Evolutionary conservation across 2,888 invertebrate species (phyloP).

Genomic region (Caenorhabditis sulstoni): DNA sequence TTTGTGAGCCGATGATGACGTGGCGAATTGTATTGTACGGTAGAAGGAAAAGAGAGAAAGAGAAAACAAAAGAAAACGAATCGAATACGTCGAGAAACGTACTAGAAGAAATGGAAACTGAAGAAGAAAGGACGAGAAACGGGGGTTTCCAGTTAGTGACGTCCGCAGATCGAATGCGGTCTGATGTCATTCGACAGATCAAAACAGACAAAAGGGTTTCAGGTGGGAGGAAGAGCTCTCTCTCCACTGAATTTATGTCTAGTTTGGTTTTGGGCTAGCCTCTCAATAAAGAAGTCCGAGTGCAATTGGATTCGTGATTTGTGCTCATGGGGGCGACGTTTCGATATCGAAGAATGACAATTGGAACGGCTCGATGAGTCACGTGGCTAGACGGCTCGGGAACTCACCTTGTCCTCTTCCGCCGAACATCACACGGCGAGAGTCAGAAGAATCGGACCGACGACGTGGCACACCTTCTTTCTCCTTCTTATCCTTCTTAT

Average conservation of each 20-base stretch:
- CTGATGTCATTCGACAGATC: constrained; percentile 16
- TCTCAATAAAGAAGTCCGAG: too few relatives aligned
- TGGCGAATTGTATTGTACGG: constrained; percentile 10
- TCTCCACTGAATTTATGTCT: too few relatives aligned
- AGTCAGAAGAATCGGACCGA: too few relatives aligned
- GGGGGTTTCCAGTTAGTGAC: background rate
- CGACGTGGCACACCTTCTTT: too few relatives aligned
- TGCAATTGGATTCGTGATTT: too few relatives aligned
- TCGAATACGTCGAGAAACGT: background rate
- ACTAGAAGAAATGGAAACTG: constrained; percentile 4
- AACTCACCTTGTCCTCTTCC: too few relatives aligned
- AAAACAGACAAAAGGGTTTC: background rate
- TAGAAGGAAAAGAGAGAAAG: background rate
- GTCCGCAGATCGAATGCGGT: constrained; percentile 9
- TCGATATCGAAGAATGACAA: constrained; percentile 11
- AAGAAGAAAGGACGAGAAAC: background rate
- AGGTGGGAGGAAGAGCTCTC: background rate
- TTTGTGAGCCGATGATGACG: constrained; percentile 16
- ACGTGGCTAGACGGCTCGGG: too few relatives aligned
- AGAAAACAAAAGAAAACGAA: background rate
- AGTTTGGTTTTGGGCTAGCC: too few relatives aligned
- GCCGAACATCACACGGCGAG: too few relatives aligned
- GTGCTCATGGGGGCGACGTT: background rate
- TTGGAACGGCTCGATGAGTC: background rate
- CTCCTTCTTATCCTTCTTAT: too few relatives aligned